A percentile compares a stretch with the other conserved stretches of the same genome.
phyloP scores from a whole-genome alignment of 2,888 invertebrate genomes.

The Callinectes sapidus region DNA sequence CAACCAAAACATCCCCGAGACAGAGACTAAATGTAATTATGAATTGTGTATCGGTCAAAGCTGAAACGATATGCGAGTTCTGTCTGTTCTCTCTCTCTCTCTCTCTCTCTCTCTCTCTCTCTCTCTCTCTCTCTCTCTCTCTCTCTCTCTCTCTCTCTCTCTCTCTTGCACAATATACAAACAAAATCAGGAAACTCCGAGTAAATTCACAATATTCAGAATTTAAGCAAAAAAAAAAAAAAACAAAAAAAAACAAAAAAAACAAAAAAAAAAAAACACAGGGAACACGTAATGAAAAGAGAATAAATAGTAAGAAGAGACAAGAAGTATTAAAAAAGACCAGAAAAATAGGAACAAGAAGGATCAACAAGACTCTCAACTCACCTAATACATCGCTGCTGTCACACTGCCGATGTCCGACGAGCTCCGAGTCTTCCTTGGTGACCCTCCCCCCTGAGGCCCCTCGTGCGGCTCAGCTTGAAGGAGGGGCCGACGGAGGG shows the following conservation, averaged over 20 bases:
- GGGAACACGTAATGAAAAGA: background rate
- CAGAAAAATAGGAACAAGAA: background rate
- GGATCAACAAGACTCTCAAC: background rate
- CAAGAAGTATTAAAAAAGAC: background rate
- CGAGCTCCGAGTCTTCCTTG: background rate
- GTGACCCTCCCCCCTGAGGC: background rate
- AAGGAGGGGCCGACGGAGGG: background rate
- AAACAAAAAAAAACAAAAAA: background rate
- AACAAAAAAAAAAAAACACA: background rate
- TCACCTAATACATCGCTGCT: conserved; percentile 62
- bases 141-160: background rate
- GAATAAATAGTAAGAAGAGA: no score
- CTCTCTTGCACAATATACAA: background rate
- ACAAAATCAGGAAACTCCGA: no score
- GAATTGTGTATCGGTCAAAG: background rate
- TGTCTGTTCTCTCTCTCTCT: background rate
- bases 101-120: background rate
- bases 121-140: conserved; percentile 6
- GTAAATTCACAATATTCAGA: background rate
- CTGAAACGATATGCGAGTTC: background rate
- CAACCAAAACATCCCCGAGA: background rate
- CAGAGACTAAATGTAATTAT: background rate
- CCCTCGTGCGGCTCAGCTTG: background rate
- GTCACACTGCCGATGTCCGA: conserved; percentile 44
- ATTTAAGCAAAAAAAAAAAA: background rate